Percentiles rank a stretch among this genome's conserved stretches.
phyloP scores from a whole-genome alignment of 2,888 invertebrate species.

The Monochamus alternatus region DNA sequence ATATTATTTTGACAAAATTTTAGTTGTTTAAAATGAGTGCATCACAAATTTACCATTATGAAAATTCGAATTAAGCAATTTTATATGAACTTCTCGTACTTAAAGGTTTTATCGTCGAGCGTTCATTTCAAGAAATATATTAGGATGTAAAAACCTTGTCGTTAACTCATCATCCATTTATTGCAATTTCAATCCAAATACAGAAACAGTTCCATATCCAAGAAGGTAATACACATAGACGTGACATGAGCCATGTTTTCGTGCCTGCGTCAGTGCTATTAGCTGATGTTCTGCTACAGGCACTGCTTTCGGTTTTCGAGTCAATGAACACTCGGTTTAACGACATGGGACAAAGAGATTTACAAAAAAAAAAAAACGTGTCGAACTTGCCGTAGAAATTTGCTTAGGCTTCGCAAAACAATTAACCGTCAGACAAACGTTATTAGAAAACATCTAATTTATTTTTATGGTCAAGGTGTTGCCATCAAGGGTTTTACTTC shows the following conservation, averaged over 20 bases:
- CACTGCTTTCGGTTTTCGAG: slow-evolving; percentile 19
- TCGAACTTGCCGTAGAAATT: background rate
- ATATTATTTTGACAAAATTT: no score
- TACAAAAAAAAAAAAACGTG: slow-evolving; percentile 10
- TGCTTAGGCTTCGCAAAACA: slow-evolving; percentile 17
- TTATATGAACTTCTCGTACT: no score
- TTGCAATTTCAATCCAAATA: background rate
- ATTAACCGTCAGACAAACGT: background rate
- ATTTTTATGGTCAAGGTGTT: background rate
- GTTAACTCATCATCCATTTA: no score
- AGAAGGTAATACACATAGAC: no score
- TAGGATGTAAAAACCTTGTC: no score
- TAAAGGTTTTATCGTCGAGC: no score
- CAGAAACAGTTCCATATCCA: no score
- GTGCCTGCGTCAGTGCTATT: background rate
- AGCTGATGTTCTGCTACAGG: slow-evolving; percentile 11
- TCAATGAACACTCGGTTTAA: slow-evolving; percentile 31
- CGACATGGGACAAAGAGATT: slow-evolving; percentile 27
- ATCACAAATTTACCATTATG: no score
- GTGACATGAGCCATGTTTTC: background rate
- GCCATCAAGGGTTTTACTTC: background rate
- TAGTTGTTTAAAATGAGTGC: no score
- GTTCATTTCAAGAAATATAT: no score
- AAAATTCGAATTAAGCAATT: no score
- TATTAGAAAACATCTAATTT: background rate